A percentile compares a stretch with the other conserved stretches of the same genome.
Evolutionary conservation across 2,797 vertebrate genomes (phyloP).

Genomic region (Peromyscus melanophrys): DNA sequence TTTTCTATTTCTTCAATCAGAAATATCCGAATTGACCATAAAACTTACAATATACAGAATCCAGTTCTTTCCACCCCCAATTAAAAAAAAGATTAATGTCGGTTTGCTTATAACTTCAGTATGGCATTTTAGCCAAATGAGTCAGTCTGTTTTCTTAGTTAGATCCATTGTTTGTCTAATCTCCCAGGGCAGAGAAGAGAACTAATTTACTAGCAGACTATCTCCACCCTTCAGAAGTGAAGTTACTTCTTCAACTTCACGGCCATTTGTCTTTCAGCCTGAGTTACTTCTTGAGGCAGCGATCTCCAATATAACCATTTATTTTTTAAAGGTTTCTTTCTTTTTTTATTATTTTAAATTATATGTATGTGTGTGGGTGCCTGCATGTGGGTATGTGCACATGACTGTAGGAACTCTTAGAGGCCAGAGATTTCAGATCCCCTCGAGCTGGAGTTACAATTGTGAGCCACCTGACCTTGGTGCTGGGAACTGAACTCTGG

Average conservation of each 20-base stretch:
- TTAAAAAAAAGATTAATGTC: conserved; percentile 49
- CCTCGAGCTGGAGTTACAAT: not conserved
- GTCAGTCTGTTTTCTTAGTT: conserved; percentile 85
- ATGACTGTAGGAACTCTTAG: not conserved
- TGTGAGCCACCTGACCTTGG: not conserved
- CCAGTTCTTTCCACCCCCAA: not conserved
- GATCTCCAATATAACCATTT: conserved; percentile 41
- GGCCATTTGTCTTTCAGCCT: conserved; percentile 64
- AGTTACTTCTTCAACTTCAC: conserved; percentile 76
- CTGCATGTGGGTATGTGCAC: not conserved
- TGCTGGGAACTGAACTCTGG: not conserved
- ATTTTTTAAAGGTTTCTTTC: not conserved
- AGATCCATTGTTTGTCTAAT: conserved; percentile 86
- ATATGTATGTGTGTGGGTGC: not conserved
- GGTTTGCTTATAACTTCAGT: conserved; percentile 78
- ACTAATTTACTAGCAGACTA: conserved; percentile 81
- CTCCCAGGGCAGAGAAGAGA: conserved; percentile 82
- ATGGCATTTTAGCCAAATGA: conserved; percentile 81
- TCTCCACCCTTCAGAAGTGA: conserved; percentile 81
- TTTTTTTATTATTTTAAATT: not conserved
- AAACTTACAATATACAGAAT: conserved; percentile 66
- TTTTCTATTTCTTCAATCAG: conserved; percentile 47
- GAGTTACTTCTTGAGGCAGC: conserved; percentile 57
- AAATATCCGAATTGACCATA: conserved; percentile 57
- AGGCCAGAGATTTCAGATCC: not conserved